phyloP scores from a whole-genome alignment of 2,113 vertebrate species.

The Illadopsis cleaveri region DNA sequence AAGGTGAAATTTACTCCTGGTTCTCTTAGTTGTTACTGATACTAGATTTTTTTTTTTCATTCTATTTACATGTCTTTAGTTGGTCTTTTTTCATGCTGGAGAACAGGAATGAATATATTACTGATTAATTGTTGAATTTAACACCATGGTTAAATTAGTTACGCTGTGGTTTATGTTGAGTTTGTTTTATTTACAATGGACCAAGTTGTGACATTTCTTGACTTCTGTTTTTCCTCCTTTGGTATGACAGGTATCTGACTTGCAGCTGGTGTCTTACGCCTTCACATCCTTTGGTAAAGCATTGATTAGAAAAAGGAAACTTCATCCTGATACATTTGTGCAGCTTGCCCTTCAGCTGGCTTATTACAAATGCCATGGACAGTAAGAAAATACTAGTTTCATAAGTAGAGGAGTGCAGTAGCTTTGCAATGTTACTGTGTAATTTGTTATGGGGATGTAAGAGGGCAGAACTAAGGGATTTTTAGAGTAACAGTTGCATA shows the following conservation, averaged over 20 bases:
- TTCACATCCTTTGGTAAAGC: constrained; percentile 92
- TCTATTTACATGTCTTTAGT: not conserved
- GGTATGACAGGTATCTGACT: constrained; percentile 76
- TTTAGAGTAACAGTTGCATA: not conserved
- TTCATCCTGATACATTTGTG: constrained; percentile 93
- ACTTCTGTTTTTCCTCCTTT: not conserved
- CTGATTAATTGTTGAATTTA: not conserved
- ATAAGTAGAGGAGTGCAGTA: not conserved
- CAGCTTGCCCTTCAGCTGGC: constrained; percentile 93
- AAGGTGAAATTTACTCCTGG: constrained; percentile 69
- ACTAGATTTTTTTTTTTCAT: not conserved
- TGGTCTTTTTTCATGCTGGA: not conserved
- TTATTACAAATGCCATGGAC: constrained; percentile 84
- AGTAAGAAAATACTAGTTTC: constrained; percentile 63
- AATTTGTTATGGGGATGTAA: not conserved
- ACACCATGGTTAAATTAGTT: not conserved
- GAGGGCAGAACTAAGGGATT: not conserved
- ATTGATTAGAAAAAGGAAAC: constrained; percentile 79
- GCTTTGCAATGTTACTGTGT: not conserved
- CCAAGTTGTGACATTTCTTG: not conserved
- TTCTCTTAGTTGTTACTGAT: not conserved
- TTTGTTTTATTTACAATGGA: not conserved
- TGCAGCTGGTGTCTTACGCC: constrained; percentile 80
- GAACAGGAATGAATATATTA: not conserved
- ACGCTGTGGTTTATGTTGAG: not conserved